These are phyloP conservation scores for Cecidostiba fungosa DNA, from an alignment of 2,888 invertebrate species.

Conservation along the genomic window DNA sequence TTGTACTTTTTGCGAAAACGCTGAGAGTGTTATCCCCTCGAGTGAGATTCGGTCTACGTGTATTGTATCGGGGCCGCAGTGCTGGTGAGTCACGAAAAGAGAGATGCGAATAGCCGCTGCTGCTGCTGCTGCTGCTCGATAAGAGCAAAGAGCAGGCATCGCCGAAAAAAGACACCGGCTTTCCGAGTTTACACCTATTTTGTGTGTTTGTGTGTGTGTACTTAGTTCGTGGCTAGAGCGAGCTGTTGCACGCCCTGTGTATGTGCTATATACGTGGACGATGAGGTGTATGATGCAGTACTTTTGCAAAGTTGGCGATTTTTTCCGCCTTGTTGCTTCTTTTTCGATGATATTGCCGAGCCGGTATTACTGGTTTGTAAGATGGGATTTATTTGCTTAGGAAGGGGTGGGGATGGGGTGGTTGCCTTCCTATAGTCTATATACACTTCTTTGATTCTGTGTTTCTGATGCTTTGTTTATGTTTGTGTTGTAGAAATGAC, in stretches of 20 bases:
- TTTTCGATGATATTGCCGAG: background rate
- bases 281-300: background rate
- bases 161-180: background rate
- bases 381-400: background rate
- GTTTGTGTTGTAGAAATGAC: background rate
- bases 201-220: background rate
- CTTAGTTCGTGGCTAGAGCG: background rate
- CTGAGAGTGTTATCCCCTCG: background rate
- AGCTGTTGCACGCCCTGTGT: background rate
- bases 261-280: background rate
- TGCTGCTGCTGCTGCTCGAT: background rate
- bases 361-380: conserved; percentile 37
- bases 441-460: background rate
- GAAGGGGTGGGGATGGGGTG: background rate
- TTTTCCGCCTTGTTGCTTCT: background rate
- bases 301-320: background rate
- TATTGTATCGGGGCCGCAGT: background rate
- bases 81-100: background rate
- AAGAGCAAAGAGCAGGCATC: background rate
- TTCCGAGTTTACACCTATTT: background rate
- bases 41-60: background rate
- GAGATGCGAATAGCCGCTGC: background rate
- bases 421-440: background rate
- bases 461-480: conserved; percentile 34
- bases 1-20: too few species aligned